Evolutionary conservation across 2,113 vertebrate species (phyloP).

Genomic region (Prunella fulvescens): DNA sequence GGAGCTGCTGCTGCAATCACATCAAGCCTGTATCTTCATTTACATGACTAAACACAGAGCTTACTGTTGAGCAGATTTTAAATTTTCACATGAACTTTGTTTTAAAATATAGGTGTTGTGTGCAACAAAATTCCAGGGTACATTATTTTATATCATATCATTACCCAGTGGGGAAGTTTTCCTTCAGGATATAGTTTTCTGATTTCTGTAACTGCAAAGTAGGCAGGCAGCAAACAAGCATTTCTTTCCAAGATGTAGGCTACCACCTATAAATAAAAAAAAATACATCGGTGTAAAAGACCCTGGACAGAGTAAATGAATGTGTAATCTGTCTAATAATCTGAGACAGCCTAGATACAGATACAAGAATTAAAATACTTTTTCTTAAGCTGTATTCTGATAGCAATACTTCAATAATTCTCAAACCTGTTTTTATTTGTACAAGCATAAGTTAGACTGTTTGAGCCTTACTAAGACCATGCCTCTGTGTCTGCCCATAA

Average conservation of each 20-base stretch:
- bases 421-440: background rate
- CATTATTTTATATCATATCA: background rate
- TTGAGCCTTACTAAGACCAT: background rate
- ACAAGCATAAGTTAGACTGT: background rate
- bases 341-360: background rate
- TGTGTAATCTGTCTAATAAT: background rate
- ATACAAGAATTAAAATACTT: background rate
- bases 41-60: background rate
- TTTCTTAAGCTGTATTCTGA: background rate
- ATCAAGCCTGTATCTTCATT: background rate
- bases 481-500: background rate
- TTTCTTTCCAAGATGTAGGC: constrained; percentile 98
- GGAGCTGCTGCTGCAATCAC: background rate
- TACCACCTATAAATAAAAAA: constrained; percentile 81
- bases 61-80: background rate
- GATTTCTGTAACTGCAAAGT: constrained; percentile 96
- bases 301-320: background rate
- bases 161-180: constrained; percentile 95
- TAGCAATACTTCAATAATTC: background rate
- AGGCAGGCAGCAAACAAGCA: constrained; percentile 94
- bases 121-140: background rate
- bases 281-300: background rate
- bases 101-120: background rate
- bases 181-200: constrained; percentile 96
- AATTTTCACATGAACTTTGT: background rate